Percentiles rank a stretch among this genome's conserved stretches.
Evolutionary conservation across 2,797 vertebrate genomes (phyloP).

Genomic region (Mastacembelus armatus): DNA sequence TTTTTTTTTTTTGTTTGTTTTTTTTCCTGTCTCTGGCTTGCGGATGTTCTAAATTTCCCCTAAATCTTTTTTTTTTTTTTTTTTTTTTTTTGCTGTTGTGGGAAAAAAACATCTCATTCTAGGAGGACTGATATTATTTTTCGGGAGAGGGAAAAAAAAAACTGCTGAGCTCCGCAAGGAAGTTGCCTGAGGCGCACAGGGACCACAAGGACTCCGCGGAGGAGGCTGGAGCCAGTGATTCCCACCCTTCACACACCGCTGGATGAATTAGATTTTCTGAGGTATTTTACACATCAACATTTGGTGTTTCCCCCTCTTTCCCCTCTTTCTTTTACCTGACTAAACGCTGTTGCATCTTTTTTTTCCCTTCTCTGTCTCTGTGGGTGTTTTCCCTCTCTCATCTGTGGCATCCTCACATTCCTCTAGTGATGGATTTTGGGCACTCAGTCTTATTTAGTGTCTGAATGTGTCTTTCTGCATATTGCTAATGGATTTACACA

Average conservation of each 20-base stretch:
- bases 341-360: slow-evolving; percentile 4
- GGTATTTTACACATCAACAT: slow-evolving; percentile 43
- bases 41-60: slow-evolving; percentile 43
- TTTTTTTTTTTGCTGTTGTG: slow-evolving; percentile 15
- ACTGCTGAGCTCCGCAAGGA: slow-evolving; percentile 83
- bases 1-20: no score
- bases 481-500: slow-evolving; percentile 5
- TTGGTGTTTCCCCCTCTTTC: not conserved
- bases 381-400: slow-evolving; percentile 26
- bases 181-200: slow-evolving; percentile 76
- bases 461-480: slow-evolving; percentile 9
- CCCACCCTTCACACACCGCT: slow-evolving; percentile 23
- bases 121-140: slow-evolving; percentile 36
- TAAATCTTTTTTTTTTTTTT: slow-evolving; percentile 13
- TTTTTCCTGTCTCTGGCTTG: not conserved
- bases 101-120: slow-evolving; percentile 19
- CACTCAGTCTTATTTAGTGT: slow-evolving; percentile 14
- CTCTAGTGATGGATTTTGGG: slow-evolving; percentile 36
- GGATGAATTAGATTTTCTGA: slow-evolving; percentile 47
- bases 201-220: slow-evolving; percentile 56
- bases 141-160: slow-evolving; percentile 20
- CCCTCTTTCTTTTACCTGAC: no score
- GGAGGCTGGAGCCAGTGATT: slow-evolving; percentile 46
- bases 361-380: not conserved
- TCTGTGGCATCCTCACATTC: slow-evolving; percentile 39